These are phyloP conservation scores for Julus scandinavius DNA, from an alignment of 2,888 invertebrate species.

Conservation along the genomic window DNA sequence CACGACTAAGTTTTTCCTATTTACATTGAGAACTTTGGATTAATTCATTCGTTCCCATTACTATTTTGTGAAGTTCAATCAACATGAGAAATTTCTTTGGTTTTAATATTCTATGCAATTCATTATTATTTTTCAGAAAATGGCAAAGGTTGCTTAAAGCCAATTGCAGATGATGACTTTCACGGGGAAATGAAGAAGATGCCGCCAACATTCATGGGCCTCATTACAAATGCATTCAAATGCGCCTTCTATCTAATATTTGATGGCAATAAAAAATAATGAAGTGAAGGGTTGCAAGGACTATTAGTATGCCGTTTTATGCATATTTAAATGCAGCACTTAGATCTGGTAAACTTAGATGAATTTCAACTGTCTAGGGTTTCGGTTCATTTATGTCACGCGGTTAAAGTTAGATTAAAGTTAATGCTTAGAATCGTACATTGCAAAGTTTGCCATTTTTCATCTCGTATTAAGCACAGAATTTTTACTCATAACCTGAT, in stretches of 20 bases:
- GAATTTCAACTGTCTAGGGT: conserved; percentile 2
- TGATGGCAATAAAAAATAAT: conserved; percentile 38
- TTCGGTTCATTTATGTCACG: conserved; percentile 6
- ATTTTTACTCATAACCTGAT: conserved; percentile 28
- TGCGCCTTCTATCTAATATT: conserved; percentile 10
- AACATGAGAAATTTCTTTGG: not conserved
- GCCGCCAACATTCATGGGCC: not conserved
- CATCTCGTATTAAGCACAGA: not conserved
- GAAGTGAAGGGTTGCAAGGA: not conserved
- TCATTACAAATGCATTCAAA: not conserved
- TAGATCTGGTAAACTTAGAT: not conserved
- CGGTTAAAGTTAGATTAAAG: not conserved
- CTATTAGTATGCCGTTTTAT: not conserved
- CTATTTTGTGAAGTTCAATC: not conserved
- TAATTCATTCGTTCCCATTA: no score
- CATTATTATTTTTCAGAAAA: conserved; percentile 9
- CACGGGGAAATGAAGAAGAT: not conserved
- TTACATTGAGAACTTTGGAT: no score
- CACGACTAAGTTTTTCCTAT: no score
- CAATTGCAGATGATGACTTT: conserved; percentile 38
- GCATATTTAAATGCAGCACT: not conserved
- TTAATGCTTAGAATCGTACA: not conserved
- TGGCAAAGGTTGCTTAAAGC: conserved; percentile 35
- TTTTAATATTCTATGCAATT: not conserved
- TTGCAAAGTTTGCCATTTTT: not conserved